Evolutionary conservation across 1,140 invertebrate species (phyloP), one percentile per base, ranked within the genome.

Genomic region (Bilobella aurantiaca): DNA sequence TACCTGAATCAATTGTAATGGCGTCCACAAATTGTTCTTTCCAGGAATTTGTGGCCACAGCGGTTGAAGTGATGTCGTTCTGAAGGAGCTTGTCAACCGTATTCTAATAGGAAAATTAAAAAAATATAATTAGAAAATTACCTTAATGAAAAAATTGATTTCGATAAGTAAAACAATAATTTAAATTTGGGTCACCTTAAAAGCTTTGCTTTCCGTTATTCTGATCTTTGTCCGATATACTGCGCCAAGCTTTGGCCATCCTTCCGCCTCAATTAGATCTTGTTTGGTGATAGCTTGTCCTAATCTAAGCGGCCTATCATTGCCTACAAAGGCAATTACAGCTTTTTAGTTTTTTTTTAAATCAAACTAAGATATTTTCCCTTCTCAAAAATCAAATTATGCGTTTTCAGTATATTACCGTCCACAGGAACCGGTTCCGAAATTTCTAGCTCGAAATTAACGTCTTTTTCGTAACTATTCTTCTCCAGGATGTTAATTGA

Each of bases 1-100:
- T 80, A 86, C 94, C 94, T 75, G 92, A 84, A 74, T 87, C 93
- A 23, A 98, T 93, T 2, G 92, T 95, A 64, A 98, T 79, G 8
- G 95, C 96, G 78, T 97, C 95, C 71, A 90, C 82, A 77, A 99
- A 98, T 79, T 99, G 96, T 77, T 99, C 96, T 78, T 89, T 93
- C 96, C 96, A 99, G 0, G 93, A 95, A 18, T 91, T 94, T n/a
- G 95, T 96, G 29, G 94, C 93, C 57, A 98, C 88, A 56, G 96
- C 84, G 67, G 96, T 82, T 3, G 92, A 94, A 28, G 91, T 88
- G 77, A 96, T 96, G 29, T 93, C 93, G 75, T 93, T 87, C 80
- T 96, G 91, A 65, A 98, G 87, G 75, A 99, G 83, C 78, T 67
- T 64, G 34, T 69, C 68, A 29, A 69, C 65, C 27, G 68, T 69